phyloP scores from a whole-genome alignment of 2,797 vertebrate genomes.

The Varecia variegata region DNA sequence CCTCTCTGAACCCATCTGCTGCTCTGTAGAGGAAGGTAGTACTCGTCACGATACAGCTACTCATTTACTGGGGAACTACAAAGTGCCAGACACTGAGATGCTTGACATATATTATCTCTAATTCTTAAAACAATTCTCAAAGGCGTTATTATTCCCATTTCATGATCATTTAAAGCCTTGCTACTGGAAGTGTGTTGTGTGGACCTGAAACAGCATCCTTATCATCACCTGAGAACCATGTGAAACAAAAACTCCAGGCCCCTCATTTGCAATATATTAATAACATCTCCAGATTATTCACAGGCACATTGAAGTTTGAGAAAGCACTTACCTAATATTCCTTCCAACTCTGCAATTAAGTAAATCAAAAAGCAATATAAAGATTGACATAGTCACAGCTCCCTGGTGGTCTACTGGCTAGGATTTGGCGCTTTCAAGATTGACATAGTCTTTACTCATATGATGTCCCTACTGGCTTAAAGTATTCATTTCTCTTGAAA shows the following conservation, averaged over 20 bases:
- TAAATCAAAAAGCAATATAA: background rate
- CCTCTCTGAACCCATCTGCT: background rate
- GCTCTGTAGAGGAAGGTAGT: background rate
- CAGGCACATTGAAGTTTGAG: background rate
- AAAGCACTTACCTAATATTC: background rate
- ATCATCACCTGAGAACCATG: background rate
- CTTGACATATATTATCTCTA: background rate
- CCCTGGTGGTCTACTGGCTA: no score
- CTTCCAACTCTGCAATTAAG: background rate
- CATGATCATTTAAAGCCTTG: background rate
- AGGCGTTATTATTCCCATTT: background rate
- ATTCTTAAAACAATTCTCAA: conserved; percentile 13
- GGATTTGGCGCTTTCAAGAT: no score
- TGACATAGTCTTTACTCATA: background rate
- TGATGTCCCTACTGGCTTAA: background rate
- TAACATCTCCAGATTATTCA: background rate
- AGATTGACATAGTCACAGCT: background rate
- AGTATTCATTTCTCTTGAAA: conserved; percentile 13
- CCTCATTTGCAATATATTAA: background rate
- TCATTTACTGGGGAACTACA: background rate
- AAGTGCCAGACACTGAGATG: background rate
- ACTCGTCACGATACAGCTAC: background rate
- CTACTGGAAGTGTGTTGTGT: background rate
- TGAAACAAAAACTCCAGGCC: background rate
- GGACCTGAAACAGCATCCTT: background rate